Percentiles rank a stretch among this genome's conserved stretches.
These are phyloP conservation scores for Portunus trituberculatus DNA, from an alignment of 1,140 invertebrate species.

Conservation along the genomic window DNA sequence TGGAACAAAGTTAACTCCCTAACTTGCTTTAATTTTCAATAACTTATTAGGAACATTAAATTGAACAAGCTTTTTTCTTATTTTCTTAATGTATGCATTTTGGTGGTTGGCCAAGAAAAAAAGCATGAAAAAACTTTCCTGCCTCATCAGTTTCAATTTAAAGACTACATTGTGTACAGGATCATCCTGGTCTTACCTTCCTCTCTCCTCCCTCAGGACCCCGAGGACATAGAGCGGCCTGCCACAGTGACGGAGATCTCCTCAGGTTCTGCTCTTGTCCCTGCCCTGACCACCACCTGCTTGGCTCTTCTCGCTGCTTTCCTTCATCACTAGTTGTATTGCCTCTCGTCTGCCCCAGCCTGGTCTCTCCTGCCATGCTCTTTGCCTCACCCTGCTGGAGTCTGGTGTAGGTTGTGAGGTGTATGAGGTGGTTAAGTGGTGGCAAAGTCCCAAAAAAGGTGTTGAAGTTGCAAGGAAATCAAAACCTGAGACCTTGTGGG, in stretches of 20 bases:
- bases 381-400: neutral
- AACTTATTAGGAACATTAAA: too few relatives aligned
- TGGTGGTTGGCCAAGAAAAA: too few relatives aligned
- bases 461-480: neutral
- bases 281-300: neutral
- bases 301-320: neutral
- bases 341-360: neutral
- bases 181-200: neutral
- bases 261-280: neutral
- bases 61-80: too few relatives aligned
- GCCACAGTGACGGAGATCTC: slow-evolving; percentile 52
- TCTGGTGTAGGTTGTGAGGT: neutral
- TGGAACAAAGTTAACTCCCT: too few relatives aligned
- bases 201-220: slow-evolving; percentile 46
- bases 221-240: slow-evolving; percentile 47
- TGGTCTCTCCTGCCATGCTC: neutral
- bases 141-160: too few relatives aligned
- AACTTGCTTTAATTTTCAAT: too few relatives aligned
- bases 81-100: too few relatives aligned
- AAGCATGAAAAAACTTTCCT: too few relatives aligned
- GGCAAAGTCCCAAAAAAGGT: neutral
- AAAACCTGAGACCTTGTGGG: neutral
- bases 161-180: too few relatives aligned
- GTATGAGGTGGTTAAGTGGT: neutral
- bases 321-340: neutral